A percentile compares a stretch with the other conserved stretches of the same genome.
These are phyloP conservation scores for Leucophenga montana DNA, from an alignment of 2,888 invertebrate genomes.

Conservation along the genomic window DNA sequence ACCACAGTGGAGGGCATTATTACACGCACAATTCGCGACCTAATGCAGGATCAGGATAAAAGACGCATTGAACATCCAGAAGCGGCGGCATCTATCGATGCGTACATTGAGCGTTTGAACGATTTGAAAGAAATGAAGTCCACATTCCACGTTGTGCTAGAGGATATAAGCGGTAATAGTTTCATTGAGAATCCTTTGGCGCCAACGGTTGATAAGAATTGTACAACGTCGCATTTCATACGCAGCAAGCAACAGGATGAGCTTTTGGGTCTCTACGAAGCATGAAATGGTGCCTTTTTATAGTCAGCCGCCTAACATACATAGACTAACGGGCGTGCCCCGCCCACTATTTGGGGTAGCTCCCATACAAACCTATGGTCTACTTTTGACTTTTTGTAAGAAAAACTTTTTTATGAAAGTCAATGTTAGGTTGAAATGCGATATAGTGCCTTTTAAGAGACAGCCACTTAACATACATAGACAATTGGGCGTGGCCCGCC, in stretches of 20 bases:
- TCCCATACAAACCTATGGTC: no score
- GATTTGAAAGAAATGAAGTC: slow-evolving; percentile 75
- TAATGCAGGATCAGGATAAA: slow-evolving; percentile 85
- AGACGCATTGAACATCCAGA: slow-evolving; percentile 82
- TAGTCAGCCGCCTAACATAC: no score
- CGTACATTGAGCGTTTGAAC: slow-evolving; percentile 80
- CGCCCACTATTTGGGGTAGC: no score
- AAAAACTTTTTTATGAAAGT: no score
- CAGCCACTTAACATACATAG: no score
- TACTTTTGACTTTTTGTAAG: no score
- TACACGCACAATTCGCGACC: slow-evolving; percentile 81
- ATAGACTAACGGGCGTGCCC: no score
- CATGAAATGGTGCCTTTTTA: no score
- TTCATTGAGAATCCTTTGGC: slow-evolving; percentile 90
- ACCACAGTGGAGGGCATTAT: slow-evolving; percentile 96
- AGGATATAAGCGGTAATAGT: slow-evolving; percentile 91
- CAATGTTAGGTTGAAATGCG: no score
- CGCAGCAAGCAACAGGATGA: slow-evolving; percentile 83
- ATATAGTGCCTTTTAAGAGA: no score
- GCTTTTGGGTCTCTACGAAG: no score
- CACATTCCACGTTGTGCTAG: slow-evolving; percentile 84
- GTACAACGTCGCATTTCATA: slow-evolving; percentile 78
- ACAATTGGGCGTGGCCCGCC: no score
- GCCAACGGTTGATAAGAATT: slow-evolving; percentile 81
- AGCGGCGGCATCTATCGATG: slow-evolving; percentile 84